Evolutionary conservation across 2,113 vertebrate species (phyloP), one percentile per base, ranked within the genome.

Genomic region (Scomber japonicus): DNA sequence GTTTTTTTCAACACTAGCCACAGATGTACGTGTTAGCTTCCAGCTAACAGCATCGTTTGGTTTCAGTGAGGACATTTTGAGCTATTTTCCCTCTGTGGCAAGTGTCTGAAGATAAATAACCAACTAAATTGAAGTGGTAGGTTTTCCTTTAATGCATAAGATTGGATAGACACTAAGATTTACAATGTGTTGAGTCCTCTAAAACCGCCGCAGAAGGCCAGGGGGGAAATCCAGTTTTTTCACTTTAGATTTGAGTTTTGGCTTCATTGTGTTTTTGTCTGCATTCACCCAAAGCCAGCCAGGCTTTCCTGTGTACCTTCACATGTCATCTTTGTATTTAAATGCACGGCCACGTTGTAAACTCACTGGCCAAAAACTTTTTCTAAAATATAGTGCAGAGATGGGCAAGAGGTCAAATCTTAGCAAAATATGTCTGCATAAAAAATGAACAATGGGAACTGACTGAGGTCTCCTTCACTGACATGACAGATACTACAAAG

Each of bases 311-410:
- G 64, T 88, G 74, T 87, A 69, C 70, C 77, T 49, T 63, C 82
- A 85, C 73, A 65, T 45, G 45, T 80, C 82, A 80, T 72, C 76
- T 91, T 85, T 81, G 81, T 84, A 83, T 91, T 86, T 80, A 85
- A 27, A 83, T 35, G 85, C 83, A 88, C 63, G 90, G 85, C 89
- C 88, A 83, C 60, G 75, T 82, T 79, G 84, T 86, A 86, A 84
- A 88, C 24, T 77, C 80, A 80, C 70, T 45, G 82, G 83, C 89
- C 88, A 56, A 71, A 75, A 74, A 31, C 62, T 40, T 86, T 89
- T 89, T 85, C 66, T 87, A 80, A 80, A 86, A 82, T 30, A 70
- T 21, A 48, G 31, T 7, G 49, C 74, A 68, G 71, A 80, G 50
- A 75, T 31, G 21, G 65, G 72, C 71, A 35, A 78, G 78, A 76